Conservation (phyloP, 2,888 invertebrate genomes). For the Lithophane leautieri region DNA sequence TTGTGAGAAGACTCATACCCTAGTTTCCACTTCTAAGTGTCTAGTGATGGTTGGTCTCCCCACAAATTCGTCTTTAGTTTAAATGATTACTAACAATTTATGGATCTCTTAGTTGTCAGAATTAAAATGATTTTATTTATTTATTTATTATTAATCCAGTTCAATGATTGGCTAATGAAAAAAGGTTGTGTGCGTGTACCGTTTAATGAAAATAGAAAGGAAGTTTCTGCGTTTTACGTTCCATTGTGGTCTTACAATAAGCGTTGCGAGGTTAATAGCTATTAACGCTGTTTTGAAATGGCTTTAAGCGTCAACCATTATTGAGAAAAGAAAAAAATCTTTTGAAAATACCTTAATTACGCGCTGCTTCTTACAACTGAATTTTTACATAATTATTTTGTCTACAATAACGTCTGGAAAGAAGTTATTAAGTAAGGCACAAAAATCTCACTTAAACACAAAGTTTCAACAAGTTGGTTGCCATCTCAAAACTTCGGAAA, state of each 20-base stretch:
- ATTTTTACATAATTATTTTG: background rate
- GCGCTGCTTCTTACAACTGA: background rate
- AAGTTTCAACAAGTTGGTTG: background rate
- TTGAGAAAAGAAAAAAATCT: background rate
- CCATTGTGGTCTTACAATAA: constrained; percentile 35
- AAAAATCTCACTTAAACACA: background rate
- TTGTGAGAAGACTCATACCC: no score
- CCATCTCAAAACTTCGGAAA: background rate
- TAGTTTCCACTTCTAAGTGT: no score
- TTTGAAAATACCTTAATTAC: background rate
- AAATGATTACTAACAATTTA: no score
- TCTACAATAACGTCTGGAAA: background rate
- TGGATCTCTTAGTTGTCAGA: no score
- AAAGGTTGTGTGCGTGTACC: constrained; percentile 6
- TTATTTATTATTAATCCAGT: constrained; percentile 18
- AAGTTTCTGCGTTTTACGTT: constrained; percentile 34
- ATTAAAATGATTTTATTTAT: no score
- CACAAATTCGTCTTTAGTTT: no score
- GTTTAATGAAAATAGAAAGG: constrained; percentile 33
- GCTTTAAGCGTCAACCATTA: constrained; percentile 8
- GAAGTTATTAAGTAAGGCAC: background rate
- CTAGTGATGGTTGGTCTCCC: no score
- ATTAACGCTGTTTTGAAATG: constrained; percentile 22
- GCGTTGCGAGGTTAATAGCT: constrained; percentile 23
- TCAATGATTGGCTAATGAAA: background rate